Evolutionary conservation across 2,888 invertebrate species (phyloP), one percentile per base, ranked within the genome.

Genomic region (Pristionchus japonicus): DNA sequence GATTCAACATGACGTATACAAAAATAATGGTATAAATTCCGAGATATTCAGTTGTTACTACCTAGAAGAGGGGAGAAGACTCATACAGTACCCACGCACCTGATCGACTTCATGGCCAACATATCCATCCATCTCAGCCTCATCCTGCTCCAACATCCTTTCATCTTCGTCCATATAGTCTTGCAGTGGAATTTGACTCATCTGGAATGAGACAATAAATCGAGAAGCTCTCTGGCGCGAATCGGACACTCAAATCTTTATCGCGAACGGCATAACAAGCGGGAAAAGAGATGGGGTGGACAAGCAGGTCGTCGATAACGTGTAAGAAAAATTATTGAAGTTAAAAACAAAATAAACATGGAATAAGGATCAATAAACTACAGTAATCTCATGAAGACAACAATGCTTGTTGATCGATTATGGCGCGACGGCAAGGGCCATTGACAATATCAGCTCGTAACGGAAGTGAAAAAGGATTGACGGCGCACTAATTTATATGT

Each of bases 111-210:
- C 87, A n/a, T 87, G 87, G 0, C 87, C 87, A 34, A 80, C 61
- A 27, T 87, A 87, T 27, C 87, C 87, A 40, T 87, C 87, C 87
- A 87, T 87, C 3, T 43, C 87, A 27, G 20, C 52, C 80, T 87
- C 87, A 27, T 80, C 77, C n/a, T 47, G 86, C 47, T 43, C 43
- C 77, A 77, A 11, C 77, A 43, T 85, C 17, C 85, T 57, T n/a
- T n/a, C 61, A 34, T 85, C 27, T 27, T 61, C 64, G 61, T 85
- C 85, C 85, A 85, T 11, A 34, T 77, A 83, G 7, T 52, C 82
- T 47, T 31, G 82, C 40, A 74, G 3, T 31, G 74, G 74, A 74
- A 74, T 74, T 40, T 34, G 34, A 40, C 43, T 77, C 77, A 77
- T 77, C 77, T 77, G 43, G 17, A 43, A 77, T 11, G 47, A 43